Base-by-base conservation (phyloP, 2,113 vertebrate species). In the Charadrius vociferus region DNA sequence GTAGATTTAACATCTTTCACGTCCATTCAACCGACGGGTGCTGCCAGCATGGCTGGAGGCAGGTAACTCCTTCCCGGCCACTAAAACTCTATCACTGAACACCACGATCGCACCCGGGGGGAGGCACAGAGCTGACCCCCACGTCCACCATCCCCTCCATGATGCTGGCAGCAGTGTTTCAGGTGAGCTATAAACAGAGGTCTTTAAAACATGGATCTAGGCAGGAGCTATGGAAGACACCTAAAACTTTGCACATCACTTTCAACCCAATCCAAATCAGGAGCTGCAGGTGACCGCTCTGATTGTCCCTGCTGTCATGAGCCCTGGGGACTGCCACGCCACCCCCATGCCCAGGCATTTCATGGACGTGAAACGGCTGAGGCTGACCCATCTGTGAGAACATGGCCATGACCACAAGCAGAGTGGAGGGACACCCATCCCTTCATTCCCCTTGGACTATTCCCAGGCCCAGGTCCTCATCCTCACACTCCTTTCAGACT, bases 121-220 rank as follows among this genome's bases (percentile, higher is more conserved):
- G 34, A 32, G n/a, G 34, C 63, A 36, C 22, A 34, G 43, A 79
- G 49, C 49, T 36, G 37, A 52, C 16, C 15, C 27, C 18, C 21
- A 20, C 3, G 2, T 0, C 1, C 1, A 3, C 43, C 3, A 1
- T 16, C 17, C 37, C 62, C 66, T 68, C 61, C 21, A 17, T 0
- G 3, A 58, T 6, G 3, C 49, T 50, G 49, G 23, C 49, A 50
- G 49, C 7, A 29, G 50, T 2, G 3, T 7, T 59, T n/a, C 5
- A 2, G 50, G 11, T 21, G 13, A 77, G 26, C 26, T 23, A 61
- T 3, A 32, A 49, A 18, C 20, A 73, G 39, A 86, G 8, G 34
- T 34, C 30, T 61, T 39, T 27, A 49, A 81, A 71, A 45, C 13
- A 36, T 0, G 2, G 39, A 32, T 34, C 15, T 29, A 61, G 36